These are phyloP conservation scores for Andrena praecox DNA, from an alignment of 2,888 invertebrate genomes.

Conservation along the genomic window DNA sequence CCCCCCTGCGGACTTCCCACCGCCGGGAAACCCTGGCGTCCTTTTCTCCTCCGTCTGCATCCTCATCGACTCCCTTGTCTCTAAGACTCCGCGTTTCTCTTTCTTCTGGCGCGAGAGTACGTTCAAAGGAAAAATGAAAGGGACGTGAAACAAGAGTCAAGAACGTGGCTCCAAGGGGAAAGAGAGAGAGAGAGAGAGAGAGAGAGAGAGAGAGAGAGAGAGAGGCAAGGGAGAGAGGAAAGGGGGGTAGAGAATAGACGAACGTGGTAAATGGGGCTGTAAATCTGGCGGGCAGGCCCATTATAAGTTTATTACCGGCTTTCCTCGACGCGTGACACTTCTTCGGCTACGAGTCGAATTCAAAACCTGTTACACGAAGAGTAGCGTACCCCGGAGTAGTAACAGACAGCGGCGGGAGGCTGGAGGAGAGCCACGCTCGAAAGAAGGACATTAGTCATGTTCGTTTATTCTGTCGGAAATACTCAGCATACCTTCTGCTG, in stretches of 20 bases:
- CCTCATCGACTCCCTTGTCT: constrained; percentile 15
- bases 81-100: constrained; percentile 30
- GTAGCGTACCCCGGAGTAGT: constrained; percentile 42
- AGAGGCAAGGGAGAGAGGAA: constrained; percentile 20
- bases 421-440: background rate
- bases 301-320: constrained; percentile 80
- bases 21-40: background rate
- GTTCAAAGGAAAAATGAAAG: constrained; percentile 31
- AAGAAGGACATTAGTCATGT: constrained; percentile 59
- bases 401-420: constrained; percentile 7
- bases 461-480: constrained; percentile 63
- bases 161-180: constrained; percentile 25
- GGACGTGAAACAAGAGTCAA: constrained; percentile 21
- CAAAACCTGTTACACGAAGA: constrained; percentile 67
- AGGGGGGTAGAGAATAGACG: constrained; percentile 38
- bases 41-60: constrained; percentile 15
- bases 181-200: constrained; percentile 31
- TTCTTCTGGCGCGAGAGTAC: constrained; percentile 29
- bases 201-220: constrained; percentile 27
- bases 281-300: constrained; percentile 76
- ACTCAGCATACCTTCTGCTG: constrained; percentile 48
- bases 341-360: constrained; percentile 60
- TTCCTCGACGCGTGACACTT: constrained; percentile 78
- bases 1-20: constrained; percentile 56
- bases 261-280: constrained; percentile 75